phyloP scores from a whole-genome alignment of 2,797 vertebrate species.

The Macroramphosus scolopax region DNA sequence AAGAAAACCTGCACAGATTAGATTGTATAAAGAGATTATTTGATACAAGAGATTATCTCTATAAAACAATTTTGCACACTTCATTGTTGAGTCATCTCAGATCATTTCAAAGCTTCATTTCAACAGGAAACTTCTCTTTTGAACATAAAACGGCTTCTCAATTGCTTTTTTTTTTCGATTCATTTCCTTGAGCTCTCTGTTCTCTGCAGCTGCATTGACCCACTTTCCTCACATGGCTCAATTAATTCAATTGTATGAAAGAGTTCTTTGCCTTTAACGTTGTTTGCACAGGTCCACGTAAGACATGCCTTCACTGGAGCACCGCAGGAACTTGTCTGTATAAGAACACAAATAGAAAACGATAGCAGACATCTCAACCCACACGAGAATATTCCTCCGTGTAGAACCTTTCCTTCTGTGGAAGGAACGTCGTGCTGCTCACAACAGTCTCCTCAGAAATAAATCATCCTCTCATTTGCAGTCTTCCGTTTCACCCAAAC shows the following conservation, averaged over 20 bases:
- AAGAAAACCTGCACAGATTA: too few relatives aligned
- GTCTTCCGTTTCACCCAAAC: background rate
- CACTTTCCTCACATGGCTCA: constrained; percentile 11
- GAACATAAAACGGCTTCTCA: background rate
- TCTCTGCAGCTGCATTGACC: constrained; percentile 11
- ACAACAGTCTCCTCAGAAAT: background rate
- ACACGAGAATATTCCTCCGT: too few relatives aligned
- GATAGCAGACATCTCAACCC: constrained; percentile 24
- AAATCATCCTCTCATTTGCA: background rate
- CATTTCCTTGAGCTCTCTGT: constrained; percentile 9
- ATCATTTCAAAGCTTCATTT: too few relatives aligned
- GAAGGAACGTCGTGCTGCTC: too few relatives aligned
- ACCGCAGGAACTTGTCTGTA: constrained; percentile 2
- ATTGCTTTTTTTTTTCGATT: constrained; percentile 32
- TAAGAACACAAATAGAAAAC: too few relatives aligned
- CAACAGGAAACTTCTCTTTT: too few relatives aligned
- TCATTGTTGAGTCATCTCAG: too few relatives aligned
- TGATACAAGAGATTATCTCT: too few relatives aligned
- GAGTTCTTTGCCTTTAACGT: constrained; percentile 6
- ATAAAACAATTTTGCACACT: too few relatives aligned
- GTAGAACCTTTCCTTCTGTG: too few relatives aligned
- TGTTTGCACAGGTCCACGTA: constrained; percentile 12
- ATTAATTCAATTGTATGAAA: constrained; percentile 19
- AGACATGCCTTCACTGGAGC: too few relatives aligned
- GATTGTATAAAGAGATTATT: too few relatives aligned